Base-by-base conservation (phyloP, 2,797 vertebrate genomes). In the Sebastes reedi region DNA sequence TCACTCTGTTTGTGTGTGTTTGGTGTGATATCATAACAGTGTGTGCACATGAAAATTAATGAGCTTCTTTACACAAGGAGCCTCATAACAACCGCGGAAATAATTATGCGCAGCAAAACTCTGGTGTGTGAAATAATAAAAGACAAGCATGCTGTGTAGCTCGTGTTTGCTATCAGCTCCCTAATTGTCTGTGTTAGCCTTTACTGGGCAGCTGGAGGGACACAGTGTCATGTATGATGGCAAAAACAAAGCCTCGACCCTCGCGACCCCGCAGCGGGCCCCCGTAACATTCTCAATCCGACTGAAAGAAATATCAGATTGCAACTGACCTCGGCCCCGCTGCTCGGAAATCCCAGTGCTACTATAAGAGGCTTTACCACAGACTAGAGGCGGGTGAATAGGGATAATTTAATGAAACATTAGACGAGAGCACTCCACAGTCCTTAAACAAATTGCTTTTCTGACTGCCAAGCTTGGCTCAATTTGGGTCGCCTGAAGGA, bases 391-490 rank as follows among this genome's bases (percentile, higher is more conserved):
- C 77, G 80, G 82, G 82, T 89, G 91, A 94, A 95, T 89, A 91
- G 89, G 88, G 91, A 94, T 94, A 88, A 94, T 95, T 95, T 91
- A 94, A 94, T 95, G 91, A 95, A 95, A 94, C 90, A 93, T 94
- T 92, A 92, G 92, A 91, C 72, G 87, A 92, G 87, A 86, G 89
- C 91, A 89, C 93, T 95, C 89, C 74, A 88, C 88, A 90, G 89
- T 91, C 90, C 91, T 92, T 95, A 91, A 95, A 93, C 91, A 94
- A 94, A 94, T 94, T 93, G 91, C 90, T 87, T 91, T 84, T 86
- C 67, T 80, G 74, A 85, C 85, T 90, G 91, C 82, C 83, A 77
- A 81, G 88, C 85, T 84, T 68, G 69, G 80, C 83, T 89, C 84
- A 74, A 79, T 91, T 92, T 86, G 61, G 72, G 83, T 83, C 73